Percentiles rank a stretch among this genome's conserved stretches.
Conservation (phyloP, 1,140 invertebrate species). For the Drosophila setifemur region DNA sequence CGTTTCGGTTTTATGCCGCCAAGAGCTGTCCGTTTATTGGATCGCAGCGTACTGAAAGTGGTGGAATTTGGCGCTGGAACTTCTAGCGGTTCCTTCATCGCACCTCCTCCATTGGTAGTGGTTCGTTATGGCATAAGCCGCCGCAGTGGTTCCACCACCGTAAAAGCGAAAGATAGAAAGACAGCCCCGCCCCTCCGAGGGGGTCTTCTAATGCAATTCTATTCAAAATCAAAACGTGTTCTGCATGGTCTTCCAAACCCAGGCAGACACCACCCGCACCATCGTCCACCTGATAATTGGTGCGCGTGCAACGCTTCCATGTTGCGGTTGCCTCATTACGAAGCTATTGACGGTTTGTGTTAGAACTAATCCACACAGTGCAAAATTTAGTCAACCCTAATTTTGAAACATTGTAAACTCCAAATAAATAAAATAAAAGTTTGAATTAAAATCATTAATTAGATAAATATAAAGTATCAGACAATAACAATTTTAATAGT, state of each 20-base stretch:
- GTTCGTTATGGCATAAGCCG: conserved; percentile 70
- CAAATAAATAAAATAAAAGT: background rate
- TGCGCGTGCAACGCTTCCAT: background rate
- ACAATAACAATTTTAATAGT: no score
- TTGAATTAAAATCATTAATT: background rate
- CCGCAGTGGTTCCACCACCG: background rate
- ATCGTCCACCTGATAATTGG: conserved; percentile 2
- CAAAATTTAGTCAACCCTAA: background rate
- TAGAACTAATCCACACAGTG: background rate
- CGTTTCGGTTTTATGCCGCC: conserved; percentile 9
- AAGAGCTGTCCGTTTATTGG: conserved; percentile 25
- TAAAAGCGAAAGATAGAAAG: background rate
- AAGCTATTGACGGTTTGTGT: conserved; percentile 25
- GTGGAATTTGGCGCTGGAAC: conserved; percentile 31
- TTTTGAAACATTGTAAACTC: background rate
- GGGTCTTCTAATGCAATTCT: conserved; percentile 61
- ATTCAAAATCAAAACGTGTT: conserved; percentile 78
- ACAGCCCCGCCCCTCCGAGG: background rate
- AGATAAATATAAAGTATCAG: no score
- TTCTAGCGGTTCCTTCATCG: background rate
- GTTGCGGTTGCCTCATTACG: conserved; percentile 46
- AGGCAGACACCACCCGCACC: background rate
- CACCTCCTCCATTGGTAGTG: conserved; percentile 18
- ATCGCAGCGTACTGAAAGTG: conserved; percentile 64
- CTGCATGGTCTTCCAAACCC: conserved; percentile 6